A percentile compares a stretch with the other conserved stretches of the same genome.
Conservation (phyloP, 2,113 vertebrate species). For the Pardalotus punctatus region DNA sequence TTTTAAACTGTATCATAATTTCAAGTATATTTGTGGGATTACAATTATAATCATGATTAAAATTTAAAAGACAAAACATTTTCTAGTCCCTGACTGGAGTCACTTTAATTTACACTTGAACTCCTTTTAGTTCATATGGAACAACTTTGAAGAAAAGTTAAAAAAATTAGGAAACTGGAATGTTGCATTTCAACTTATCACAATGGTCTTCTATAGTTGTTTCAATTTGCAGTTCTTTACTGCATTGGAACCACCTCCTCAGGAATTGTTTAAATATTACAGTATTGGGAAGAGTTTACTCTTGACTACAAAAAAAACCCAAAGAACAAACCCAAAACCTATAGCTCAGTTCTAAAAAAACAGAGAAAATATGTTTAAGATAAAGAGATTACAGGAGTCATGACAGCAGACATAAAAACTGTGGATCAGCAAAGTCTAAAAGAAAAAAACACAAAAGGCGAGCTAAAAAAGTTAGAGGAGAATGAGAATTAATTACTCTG, state of each 20-base stretch:
- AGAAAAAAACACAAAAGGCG: not conserved
- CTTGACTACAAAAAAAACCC: not conserved
- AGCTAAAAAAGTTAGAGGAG: not conserved
- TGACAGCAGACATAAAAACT: not conserved
- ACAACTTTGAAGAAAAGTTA: not conserved
- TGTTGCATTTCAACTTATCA: not conserved
- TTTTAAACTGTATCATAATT: not conserved
- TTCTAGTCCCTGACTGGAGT: not conserved
- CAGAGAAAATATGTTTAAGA: not conserved
- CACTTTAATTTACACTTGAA: not conserved
- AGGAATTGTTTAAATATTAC: not conserved
- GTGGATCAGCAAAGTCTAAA: not conserved
- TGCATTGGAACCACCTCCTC: accelerated
- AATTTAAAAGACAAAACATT: not conserved
- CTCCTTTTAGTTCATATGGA: not conserved
- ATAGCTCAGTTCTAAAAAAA: not conserved
- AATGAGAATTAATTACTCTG: not conserved
- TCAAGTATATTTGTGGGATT: not conserved
- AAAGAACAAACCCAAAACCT: not conserved
- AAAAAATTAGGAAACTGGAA: not conserved
- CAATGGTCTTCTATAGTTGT: not conserved
- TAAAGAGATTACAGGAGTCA: not conserved
- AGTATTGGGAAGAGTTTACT: not conserved
- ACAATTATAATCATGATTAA: not conserved
- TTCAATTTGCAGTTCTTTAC: not conserved